Conservation (phyloP, 2,797 vertebrate species). For the Channallabes apus region DNA sequence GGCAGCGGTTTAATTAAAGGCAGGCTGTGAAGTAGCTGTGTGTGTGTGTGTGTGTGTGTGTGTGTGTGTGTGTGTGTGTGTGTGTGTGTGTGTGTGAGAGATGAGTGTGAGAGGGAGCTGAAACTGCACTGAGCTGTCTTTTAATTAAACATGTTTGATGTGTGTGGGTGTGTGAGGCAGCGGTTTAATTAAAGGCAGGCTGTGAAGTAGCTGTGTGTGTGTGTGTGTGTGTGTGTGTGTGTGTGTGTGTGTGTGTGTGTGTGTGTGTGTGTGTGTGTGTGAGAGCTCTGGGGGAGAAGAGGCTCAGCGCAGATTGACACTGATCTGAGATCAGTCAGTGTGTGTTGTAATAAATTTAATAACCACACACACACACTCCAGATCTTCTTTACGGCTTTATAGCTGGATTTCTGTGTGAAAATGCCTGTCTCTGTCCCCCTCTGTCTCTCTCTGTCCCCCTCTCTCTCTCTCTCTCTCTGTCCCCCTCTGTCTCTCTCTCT, state of each 20-base stretch:
- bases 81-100: not conserved
- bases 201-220: conserved; percentile 54
- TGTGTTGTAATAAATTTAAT: not conserved
- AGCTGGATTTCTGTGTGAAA: no score
- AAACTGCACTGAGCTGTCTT: conserved; percentile 31
- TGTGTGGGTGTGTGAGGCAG: conserved; percentile 18
- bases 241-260: not conserved
- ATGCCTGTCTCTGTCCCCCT: no score
- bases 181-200: conserved; percentile 64
- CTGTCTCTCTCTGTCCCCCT: not conserved
- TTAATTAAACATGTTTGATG: conserved; percentile 52
- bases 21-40: conserved; percentile 55
- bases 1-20: conserved; percentile 63
- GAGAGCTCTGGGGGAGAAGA: not conserved
- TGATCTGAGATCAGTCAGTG: conserved; percentile 14
- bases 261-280: rapidly evolving
- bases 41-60: not conserved
- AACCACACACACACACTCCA: not conserved
- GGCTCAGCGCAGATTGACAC: not conserved
- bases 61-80: not conserved
- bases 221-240: not conserved
- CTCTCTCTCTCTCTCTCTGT: not conserved
- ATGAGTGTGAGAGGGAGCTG: conserved; percentile 15
- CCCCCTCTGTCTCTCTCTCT: not conserved
- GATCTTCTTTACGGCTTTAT: no score